Evolutionary conservation across 1,140 invertebrate species (phyloP).

Genomic region (Camponotus pennsylvanicus): DNA sequence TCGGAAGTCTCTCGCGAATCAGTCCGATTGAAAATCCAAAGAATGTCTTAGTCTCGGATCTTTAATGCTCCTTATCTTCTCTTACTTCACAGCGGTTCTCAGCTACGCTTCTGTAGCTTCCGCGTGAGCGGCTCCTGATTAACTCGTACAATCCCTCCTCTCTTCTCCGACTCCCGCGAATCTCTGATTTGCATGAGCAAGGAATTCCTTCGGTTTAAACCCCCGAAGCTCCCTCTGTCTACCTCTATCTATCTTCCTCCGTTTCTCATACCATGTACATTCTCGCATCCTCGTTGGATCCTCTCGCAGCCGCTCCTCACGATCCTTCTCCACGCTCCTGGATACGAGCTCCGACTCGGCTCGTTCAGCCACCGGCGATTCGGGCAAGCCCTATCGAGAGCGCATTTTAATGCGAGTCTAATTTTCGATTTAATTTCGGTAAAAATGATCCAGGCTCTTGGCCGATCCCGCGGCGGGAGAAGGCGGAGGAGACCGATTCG

Average conservation of each 20-base stretch:
- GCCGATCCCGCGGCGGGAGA: conserved; percentile 69
- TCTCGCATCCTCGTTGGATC: conserved; percentile 34
- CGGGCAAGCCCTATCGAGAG: conserved; percentile 77
- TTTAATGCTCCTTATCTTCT: conserved; percentile 45
- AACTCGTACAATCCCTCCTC: conserved; percentile 76
- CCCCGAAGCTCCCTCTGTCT: conserved; percentile 65
- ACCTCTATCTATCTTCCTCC: conserved; percentile 50
- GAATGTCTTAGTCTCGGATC: conserved; percentile 44
- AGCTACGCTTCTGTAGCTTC: conserved; percentile 65
- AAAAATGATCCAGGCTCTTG: conserved; percentile 81
- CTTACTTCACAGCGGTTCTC: conserved; percentile 76
- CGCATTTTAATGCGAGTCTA: conserved; percentile 84
- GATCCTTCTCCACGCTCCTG: conserved; percentile 51
- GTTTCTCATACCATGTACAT: conserved; percentile 22
- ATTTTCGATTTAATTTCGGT: conserved; percentile 85
- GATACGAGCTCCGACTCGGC: conserved; percentile 54
- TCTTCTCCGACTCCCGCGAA: conserved; percentile 66
- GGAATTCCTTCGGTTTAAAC: conserved; percentile 81
- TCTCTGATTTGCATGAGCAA: conserved; percentile 83
- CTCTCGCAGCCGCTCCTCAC: conserved; percentile 44
- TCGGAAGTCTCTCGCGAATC: neutral
- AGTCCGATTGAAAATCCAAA: conserved; percentile 35
- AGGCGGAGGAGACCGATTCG: conserved; percentile 63
- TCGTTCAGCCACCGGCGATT: conserved; percentile 78
- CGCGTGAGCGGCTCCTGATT: conserved; percentile 77